phyloP scores from a whole-genome alignment of 2,113 vertebrate genomes.

The Empidonax alnorum region DNA sequence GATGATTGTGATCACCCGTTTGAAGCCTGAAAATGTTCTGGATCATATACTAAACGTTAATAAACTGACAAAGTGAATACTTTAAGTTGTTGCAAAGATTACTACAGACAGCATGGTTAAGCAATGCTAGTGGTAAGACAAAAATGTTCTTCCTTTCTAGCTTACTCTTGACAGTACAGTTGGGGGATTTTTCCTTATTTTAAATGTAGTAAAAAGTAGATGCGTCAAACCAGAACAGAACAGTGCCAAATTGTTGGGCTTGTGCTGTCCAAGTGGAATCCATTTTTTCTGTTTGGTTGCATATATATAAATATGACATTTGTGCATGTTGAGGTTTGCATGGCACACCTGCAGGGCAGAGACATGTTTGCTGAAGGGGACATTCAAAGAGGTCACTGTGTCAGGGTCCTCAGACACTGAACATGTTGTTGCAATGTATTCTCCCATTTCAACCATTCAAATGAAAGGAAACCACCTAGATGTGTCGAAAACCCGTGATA shows the following conservation, averaged over 20 bases:
- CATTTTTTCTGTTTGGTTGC: not conserved
- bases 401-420: not conserved
- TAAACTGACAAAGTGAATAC: not conserved
- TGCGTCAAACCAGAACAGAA: not conserved
- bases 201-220: not conserved
- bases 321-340: not conserved
- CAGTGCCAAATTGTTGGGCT: not conserved
- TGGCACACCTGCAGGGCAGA: rapidly evolving
- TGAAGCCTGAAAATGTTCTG: not conserved
- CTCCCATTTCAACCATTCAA: not conserved
- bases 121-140: not conserved
- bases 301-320: not conserved
- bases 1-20: not conserved
- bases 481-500: not conserved
- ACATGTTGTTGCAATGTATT: not conserved
- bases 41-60: not conserved
- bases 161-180: not conserved
- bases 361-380: not conserved
- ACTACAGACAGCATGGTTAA: not conserved
- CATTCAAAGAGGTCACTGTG: not conserved
- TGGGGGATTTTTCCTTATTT: not conserved
- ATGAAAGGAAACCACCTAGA: not conserved
- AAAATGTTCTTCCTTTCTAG: not conserved
- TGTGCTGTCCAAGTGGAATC: not conserved
- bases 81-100: not conserved